Evolutionary conservation across 2,888 invertebrate genomes (phyloP).

Genomic region (Melanostoma mellinum): DNA sequence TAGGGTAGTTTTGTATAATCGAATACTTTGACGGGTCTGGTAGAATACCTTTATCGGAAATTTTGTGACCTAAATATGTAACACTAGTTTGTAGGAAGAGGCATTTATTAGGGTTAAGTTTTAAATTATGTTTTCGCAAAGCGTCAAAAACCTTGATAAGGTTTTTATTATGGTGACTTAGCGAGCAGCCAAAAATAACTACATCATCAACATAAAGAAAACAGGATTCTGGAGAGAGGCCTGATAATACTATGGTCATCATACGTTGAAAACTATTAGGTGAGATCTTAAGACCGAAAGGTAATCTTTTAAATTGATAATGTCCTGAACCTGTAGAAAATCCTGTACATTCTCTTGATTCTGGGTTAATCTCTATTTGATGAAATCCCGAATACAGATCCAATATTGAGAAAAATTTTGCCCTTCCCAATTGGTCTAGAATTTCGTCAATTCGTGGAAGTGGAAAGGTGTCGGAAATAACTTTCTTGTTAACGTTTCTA

Average conservation of each 20-base stretch:
- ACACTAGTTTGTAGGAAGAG: constrained; percentile 57
- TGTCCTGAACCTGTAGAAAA: constrained; percentile 20
- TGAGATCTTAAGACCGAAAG: constrained; percentile 5
- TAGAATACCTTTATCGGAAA: constrained; percentile 50
- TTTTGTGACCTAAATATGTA: constrained; percentile 57
- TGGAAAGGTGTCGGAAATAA: constrained; percentile 31
- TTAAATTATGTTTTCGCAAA: constrained; percentile 30
- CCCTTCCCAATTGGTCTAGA: constrained; percentile 30
- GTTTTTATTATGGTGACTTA: constrained; percentile 49
- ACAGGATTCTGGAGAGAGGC: constrained; percentile 25
- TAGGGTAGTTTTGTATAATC: constrained; percentile 66
- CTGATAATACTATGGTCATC: constrained; percentile 40
- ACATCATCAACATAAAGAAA: constrained; percentile 72
- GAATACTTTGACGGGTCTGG: constrained; percentile 64
- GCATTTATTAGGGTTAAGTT: constrained; percentile 28
- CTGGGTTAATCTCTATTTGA: constrained; percentile 27
- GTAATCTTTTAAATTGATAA: constrained; percentile 18
- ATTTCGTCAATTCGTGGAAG: constrained; percentile 43
- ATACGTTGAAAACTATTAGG: constrained; percentile 39
- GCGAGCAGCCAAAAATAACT: constrained; percentile 53
- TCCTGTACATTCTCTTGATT: constrained; percentile 31
- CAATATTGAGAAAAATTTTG: constrained; percentile 31
- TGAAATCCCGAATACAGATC: constrained; percentile 31
- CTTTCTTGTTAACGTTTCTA: constrained; percentile 33
- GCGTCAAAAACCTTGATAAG: constrained; percentile 13